Percentiles rank a stretch among this genome's conserved stretches.
Evolutionary conservation across 2,888 invertebrate species (phyloP).

Genomic region (Epirrita christyi): DNA sequence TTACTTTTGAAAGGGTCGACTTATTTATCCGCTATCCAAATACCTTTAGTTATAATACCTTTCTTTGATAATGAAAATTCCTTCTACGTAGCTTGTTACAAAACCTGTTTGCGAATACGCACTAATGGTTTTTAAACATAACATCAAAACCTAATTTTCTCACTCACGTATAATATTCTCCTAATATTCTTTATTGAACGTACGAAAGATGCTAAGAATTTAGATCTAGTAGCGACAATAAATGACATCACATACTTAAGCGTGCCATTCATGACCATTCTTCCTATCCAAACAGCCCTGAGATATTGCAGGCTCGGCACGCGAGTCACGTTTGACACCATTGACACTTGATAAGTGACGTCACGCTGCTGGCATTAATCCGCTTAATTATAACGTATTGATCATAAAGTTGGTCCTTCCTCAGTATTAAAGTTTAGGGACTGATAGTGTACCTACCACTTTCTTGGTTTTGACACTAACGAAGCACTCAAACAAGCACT

Average conservation of each 20-base stretch:
- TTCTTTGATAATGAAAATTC: no score
- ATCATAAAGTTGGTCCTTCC: constrained; percentile 29
- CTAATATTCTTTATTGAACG: no score
- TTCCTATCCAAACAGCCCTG: constrained; percentile 35
- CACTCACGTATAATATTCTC: no score
- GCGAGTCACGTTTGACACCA: constrained; percentile 48
- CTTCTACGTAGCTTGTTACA: no score
- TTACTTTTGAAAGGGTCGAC: neutral
- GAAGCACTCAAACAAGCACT: no score
- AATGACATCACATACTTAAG: constrained; percentile 34
- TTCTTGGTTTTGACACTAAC: neutral
- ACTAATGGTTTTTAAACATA: no score
- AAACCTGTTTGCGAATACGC: no score
- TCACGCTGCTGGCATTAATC: constrained; percentile 49
- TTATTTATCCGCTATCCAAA: neutral
- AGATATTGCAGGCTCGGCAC: constrained; percentile 35
- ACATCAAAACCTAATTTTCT: no score
- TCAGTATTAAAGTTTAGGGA: constrained; percentile 11
- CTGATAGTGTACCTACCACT: no score
- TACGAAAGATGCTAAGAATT: no score
- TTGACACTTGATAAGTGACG: constrained; percentile 43
- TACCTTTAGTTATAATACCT: neutral
- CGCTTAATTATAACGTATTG: constrained; percentile 44
- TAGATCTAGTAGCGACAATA: neutral
- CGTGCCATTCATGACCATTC: constrained; percentile 24